phyloP scores from a whole-genome alignment of 1,140 invertebrate species.

The Drosophila simulans region DNA sequence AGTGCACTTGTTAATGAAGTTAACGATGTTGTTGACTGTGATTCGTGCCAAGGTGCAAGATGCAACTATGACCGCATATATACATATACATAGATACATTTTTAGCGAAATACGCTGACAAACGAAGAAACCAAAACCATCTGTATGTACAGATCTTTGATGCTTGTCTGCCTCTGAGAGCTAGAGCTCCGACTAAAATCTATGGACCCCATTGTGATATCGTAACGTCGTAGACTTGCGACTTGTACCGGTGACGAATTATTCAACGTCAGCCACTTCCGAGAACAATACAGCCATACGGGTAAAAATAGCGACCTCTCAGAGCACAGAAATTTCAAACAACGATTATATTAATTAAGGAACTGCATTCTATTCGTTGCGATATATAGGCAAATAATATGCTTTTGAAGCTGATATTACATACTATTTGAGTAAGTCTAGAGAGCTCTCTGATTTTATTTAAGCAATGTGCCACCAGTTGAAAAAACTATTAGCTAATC shows the following conservation, averaged over 20 bases:
- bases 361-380: not conserved
- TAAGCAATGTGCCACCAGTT: too few species aligned
- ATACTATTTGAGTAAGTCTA: too few species aligned
- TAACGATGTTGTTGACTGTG: slow-evolving; percentile 56
- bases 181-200: slow-evolving; percentile 21
- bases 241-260: not conserved
- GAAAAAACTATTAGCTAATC: too few species aligned
- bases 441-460: too few species aligned
- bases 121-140: slow-evolving; percentile 64
- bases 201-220: slow-evolving; percentile 31
- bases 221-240: slow-evolving; percentile 34
- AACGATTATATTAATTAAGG: not conserved
- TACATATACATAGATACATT: slow-evolving; percentile 4
- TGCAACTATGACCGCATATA: slow-evolving; percentile 38
- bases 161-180: slow-evolving; percentile 51
- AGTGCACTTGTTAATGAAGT: slow-evolving; percentile 72
- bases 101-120: slow-evolving; percentile 50
- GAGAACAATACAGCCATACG: slow-evolving; percentile 27
- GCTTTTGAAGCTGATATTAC: too few species aligned
- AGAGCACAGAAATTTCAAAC: slow-evolving; percentile 1
- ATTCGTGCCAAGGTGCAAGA: slow-evolving; percentile 67
- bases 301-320: slow-evolving; percentile 19
- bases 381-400: too few species aligned
- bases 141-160: not conserved
- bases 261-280: slow-evolving; percentile 54